phyloP scores from a whole-genome alignment of 2,888 invertebrate genomes.

The Plemyria rubiginata region DNA sequence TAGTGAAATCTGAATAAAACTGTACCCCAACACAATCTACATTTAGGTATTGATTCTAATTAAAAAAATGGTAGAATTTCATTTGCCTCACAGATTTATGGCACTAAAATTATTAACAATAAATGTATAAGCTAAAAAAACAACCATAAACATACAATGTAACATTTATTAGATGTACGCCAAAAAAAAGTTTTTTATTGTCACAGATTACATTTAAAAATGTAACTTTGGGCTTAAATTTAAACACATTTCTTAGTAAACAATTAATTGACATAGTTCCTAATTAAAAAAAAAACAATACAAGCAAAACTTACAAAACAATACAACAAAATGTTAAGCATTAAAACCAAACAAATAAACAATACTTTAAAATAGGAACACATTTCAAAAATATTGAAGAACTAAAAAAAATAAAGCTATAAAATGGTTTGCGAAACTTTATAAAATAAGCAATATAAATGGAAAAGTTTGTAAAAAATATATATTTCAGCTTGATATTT shows the following conservation, averaged over 20 bases:
- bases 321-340: not conserved
- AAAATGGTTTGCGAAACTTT: not conserved
- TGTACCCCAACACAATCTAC: no score
- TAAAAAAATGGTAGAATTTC: not conserved
- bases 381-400: no score
- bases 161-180: not conserved
- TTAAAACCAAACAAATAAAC: not conserved
- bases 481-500: no score
- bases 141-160: not conserved
- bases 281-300: not conserved
- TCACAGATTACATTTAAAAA: not conserved
- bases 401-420: no score
- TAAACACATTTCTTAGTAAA: not conserved
- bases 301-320: not conserved
- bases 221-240: not conserved
- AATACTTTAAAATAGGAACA: not conserved
- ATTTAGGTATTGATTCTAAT: no score
- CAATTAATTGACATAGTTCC: not conserved
- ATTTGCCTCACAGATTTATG: not conserved
- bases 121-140: not conserved
- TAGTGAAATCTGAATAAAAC: not conserved
- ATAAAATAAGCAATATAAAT: not conserved
- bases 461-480: not conserved
- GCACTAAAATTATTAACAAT: not conserved
- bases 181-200: not conserved